Percentiles rank a stretch among this genome's conserved stretches.
Evolutionary conservation across 2,888 invertebrate species (phyloP).

Genomic region (Morinoia aosen): DNA sequence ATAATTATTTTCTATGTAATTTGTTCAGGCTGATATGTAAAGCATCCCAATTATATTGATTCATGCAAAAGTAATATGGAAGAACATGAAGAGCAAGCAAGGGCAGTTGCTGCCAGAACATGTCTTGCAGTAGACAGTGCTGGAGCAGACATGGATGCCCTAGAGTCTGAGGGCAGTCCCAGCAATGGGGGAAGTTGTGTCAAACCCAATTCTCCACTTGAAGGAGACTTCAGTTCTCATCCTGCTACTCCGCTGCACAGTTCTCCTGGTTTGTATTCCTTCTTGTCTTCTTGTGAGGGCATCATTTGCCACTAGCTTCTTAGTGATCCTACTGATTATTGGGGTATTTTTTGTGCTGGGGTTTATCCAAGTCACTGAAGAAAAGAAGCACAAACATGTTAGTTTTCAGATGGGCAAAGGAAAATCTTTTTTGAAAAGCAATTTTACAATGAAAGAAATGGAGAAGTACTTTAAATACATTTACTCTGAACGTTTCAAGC

Average conservation of each 20-base stretch:
- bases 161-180: not conserved
- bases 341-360: too few relatives aligned
- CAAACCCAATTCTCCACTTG: conserved; percentile 1
- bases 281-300: not conserved
- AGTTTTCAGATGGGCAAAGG: too few relatives aligned
- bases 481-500: too few relatives aligned
- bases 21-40: conserved; percentile 9
- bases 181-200: not conserved
- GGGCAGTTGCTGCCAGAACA: not conserved
- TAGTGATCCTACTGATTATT: too few relatives aligned
- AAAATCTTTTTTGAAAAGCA: too few relatives aligned
- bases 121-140: not conserved
- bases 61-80: not conserved
- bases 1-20: not conserved
- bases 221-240: conserved; percentile 8
- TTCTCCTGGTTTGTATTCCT: conserved; percentile 22
- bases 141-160: not conserved
- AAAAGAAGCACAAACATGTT: too few relatives aligned
- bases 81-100: conserved; percentile 8
- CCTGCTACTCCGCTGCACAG: conserved; percentile 17
- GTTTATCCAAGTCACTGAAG: too few relatives aligned
- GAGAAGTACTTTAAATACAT: too few relatives aligned
- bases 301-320: not conserved
- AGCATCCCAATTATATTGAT: not conserved
- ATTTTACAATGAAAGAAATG: too few relatives aligned